Evolutionary conservation across 2,797 vertebrate genomes (phyloP).

Genomic region (Clarias laeviceps): DNA sequence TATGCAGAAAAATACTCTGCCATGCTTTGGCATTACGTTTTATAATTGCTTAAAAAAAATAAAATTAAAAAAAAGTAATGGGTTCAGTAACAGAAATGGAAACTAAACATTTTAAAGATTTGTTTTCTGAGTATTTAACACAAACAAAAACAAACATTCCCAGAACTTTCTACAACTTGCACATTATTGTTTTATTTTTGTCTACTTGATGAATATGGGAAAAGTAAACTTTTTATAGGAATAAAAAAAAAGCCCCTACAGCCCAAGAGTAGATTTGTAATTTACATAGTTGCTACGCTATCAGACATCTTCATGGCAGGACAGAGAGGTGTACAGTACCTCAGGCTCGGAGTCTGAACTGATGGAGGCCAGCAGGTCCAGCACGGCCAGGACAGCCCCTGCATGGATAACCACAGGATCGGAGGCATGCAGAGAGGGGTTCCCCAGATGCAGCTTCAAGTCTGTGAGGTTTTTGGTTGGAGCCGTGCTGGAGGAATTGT

Average conservation of each 20-base stretch:
- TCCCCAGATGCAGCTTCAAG: conserved; percentile 80
- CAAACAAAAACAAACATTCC: background rate
- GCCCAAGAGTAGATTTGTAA: background rate
- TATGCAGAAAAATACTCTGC: background rate
- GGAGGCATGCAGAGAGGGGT: conserved; percentile 70
- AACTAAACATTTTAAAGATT: background rate
- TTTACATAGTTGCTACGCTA: background rate
- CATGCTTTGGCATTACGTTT: background rate
- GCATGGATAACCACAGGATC: conserved; percentile 94
- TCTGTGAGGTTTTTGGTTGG: conserved; percentile 83
- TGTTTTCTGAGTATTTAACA: background rate
- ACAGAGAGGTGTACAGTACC: conserved; percentile 78
- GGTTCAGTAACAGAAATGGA: background rate
- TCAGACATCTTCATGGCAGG: background rate
- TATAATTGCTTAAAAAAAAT: no score
- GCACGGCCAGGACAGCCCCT: conserved; percentile 89
- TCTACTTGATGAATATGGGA: background rate
- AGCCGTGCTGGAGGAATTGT: conserved; percentile 82
- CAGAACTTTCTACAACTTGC: background rate
- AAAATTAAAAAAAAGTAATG: no score
- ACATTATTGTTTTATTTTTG: background rate
- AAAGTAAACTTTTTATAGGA: background rate
- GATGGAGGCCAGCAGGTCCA: conserved; percentile 93
- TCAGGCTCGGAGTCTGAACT: conserved; percentile 88
- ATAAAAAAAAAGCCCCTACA: background rate